Base-by-base conservation (phyloP, 2,888 invertebrate species). In the Sycophila texana region DNA sequence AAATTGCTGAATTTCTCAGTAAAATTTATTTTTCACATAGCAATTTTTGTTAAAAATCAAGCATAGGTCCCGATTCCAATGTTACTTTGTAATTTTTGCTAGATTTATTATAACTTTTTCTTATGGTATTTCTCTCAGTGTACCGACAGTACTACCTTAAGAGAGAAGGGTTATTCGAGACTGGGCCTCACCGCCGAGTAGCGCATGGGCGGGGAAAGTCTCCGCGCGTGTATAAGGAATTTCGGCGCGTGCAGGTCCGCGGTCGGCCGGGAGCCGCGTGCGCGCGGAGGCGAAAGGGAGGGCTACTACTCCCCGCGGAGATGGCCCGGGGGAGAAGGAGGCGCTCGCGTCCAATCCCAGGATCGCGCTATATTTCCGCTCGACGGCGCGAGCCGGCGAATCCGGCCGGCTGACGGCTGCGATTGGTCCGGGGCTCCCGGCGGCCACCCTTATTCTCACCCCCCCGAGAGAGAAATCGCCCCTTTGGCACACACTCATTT, bases 401-500 rank as follows among this genome's bases (percentile, higher is more conserved):
- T 79, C 79, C 71, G 65, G 60, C 72, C 60, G 66, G 20, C 26
- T 65, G 75, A 77, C 61, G 61, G 63, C 73, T 76, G 73, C 73
- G 68, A 80, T 80, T 80, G 80, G 80, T 80, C 73, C 76, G 51
- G 39, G 39, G 22, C 30, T 18, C 7, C 16, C 13, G 5, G 16
- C 55, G 39, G 47, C 65, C 67, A 79, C 79, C 79, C 79, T 79
- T 77, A 76, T 74, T 77, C 77, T 68, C 79, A 47, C 72, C 67
- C 60, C 75, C 75, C 26, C 26, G 26, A 26, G 67, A 26, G 67
- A 83, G 60, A 60, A 68, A 77, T 70, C 74, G 71, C 70, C 58
- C 71, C 57, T 73, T 65, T 55, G 71, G 70, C 67, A 80, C 63
- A 70, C 72, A 68, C 74, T 77, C 61, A 74, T 71, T 70, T 77